Evolutionary conservation across 2,888 invertebrate genomes (phyloP), one percentile per base, ranked within the genome.

Genomic region (Cataglyphis altisquamis): DNA sequence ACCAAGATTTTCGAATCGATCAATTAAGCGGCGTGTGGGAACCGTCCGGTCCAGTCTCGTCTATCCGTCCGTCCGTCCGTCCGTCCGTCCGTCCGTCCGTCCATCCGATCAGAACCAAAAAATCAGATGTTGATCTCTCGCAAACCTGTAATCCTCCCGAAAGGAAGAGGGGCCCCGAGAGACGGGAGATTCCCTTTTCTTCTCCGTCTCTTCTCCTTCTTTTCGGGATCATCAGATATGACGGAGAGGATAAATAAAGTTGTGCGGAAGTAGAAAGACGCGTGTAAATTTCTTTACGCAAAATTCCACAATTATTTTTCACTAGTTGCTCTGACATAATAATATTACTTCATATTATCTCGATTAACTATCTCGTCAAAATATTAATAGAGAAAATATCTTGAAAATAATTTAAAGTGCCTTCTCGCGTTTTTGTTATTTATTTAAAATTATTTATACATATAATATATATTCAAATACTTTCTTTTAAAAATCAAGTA

Each of bases 1-100:
- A 93, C 92, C 91, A 91, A 94, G 94, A 94, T 94, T 94, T 94
- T 93, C 92, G 93, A 94, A 94, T 94, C 94, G 94, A 94, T 94
- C 94, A 94, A 94, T 94, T 94, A 94, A 94, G 93, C 94, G 92
- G 91, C 93, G 94, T 94, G 94, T 94, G 94, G 94, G 94, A 94
- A 94, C 94, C 94, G 92, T 93, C 91, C 91, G 92, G 90, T 92
- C 88, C 82, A 86, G 70, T 87, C 91, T 88, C 87, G 86, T 90
- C 45, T 88, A 88, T 90, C 88, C 87, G 84, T 88, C 89, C 88
- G 88, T 90, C 88, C n/a, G n/a, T n/a, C n/a, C 87, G 84, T 88
- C 89, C 88, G 86, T 91, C 91, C 93, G 92, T 41, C 39, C 87
- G 48, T 48, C 48, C 88, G 88, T 90, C 88, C 87, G 83, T 88